phyloP scores from a whole-genome alignment of 1,140 invertebrate species.

The Muscidifurax raptorellus region DNA sequence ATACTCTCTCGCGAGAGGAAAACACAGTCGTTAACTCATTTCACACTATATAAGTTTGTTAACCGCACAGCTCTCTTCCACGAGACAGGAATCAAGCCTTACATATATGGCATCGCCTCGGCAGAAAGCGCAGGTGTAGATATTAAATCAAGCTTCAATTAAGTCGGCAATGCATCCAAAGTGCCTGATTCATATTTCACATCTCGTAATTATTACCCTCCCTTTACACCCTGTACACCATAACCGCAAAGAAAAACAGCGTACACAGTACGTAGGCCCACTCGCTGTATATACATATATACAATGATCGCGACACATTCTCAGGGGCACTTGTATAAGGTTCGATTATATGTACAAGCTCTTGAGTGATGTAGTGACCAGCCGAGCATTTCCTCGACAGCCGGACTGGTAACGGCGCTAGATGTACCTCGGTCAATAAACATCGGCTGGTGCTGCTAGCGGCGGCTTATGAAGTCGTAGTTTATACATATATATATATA shows the following conservation, averaged over 20 bases:
- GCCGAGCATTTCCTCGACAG: slow-evolving; percentile 14
- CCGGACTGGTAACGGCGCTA: not conserved
- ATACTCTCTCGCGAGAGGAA: not conserved
- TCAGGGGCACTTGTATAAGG: not conserved
- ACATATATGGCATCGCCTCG: no score
- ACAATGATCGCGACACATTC: not conserved
- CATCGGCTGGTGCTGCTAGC: not conserved
- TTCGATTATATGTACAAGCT: not conserved
- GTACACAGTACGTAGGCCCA: not conserved
- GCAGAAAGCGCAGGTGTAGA: slow-evolving; percentile 21
- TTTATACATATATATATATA: not conserved
- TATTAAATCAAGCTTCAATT: slow-evolving; percentile 44
- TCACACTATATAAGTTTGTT: not conserved
- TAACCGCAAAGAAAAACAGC: not conserved
- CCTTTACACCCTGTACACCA: not conserved
- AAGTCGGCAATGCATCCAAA: slow-evolving; percentile 33
- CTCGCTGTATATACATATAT: not conserved
- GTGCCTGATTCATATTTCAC: slow-evolving; percentile 41
- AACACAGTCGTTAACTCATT: slow-evolving; percentile 12
- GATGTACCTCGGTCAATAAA: slow-evolving; percentile 11
- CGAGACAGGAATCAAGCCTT: no score
- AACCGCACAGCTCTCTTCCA: no score
- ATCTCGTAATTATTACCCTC: slow-evolving; percentile 28
- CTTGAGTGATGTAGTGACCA: slow-evolving; percentile 11
- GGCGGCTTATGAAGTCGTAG: slow-evolving; percentile 17